Base-by-base conservation (phyloP, 2,113 vertebrate species). In the Athene noctua region DNA sequence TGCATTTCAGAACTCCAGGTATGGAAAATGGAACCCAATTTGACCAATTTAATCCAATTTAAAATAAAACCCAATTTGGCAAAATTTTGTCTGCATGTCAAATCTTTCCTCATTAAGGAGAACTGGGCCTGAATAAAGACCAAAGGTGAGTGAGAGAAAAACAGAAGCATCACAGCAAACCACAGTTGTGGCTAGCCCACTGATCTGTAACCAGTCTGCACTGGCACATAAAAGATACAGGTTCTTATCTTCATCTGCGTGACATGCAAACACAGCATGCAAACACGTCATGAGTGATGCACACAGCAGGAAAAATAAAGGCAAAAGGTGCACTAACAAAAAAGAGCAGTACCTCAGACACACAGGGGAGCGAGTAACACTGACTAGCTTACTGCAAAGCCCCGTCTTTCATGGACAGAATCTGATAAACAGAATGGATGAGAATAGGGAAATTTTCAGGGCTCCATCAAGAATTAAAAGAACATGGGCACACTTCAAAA, bases 271-370 rank as follows among this genome's bases (percentile, higher is more conserved):
- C 40, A n/a, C 3, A 3, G 52, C 46, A 27, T 6, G 47, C 86
- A 63, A 67, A 61, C 62, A 34, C 46, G 13, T 11, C 51, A 10
- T 3, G 9, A 29, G 32, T 0, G 0, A n/a, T 19, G 36, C n/a
- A 20, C 62, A 6, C 38, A 14, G 58, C 10, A 32, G 70, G 80
- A 11, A 13, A 36, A n/a, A 16, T 0, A 14, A 47, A 59, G 61
- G 54, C n/a, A n/a, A 27, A 27, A 73, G 86, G 34, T 10, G 66
- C 82, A 2, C 25, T 7, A n/a, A 3, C 9, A 21, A 3, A 21
- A 3, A 19, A 14, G 32, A 73, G 68, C 63, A 22, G 55, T 4
- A 21, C 7, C 72, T 67, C 40, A 19, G 52, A 6, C 51, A 23
- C 32, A 2, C 3, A 18, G 15, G 67, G 51, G 5, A 55, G 34